A percentile compares a stretch with the other conserved stretches of the same genome.
These are phyloP conservation scores for Geotrypetes seraphini DNA, from an alignment of 2,797 vertebrate species.

Conservation along the genomic window DNA sequence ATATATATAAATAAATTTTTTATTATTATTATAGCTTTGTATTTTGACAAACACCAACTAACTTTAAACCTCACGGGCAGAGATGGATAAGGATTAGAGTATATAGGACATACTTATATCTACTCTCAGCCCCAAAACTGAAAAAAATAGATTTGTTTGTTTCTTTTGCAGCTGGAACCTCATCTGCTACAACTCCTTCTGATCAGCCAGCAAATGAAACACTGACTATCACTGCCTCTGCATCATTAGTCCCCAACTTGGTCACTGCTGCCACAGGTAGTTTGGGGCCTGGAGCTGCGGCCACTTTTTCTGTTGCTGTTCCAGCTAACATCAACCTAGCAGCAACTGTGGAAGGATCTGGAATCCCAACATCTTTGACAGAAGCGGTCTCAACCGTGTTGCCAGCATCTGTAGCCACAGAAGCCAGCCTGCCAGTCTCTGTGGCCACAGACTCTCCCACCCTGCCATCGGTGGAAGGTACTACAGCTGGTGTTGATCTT, in stretches of 20 bases:
- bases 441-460: slow-evolving; percentile 3
- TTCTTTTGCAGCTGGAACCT: not conserved
- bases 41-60: too few species aligned
- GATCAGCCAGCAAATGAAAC: slow-evolving; percentile 7
- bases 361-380: slow-evolving; percentile 1
- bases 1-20: too few species aligned
- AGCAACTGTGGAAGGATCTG: rapidly evolving
- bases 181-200: too few species aligned
- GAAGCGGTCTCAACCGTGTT: not conserved
- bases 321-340: not conserved
- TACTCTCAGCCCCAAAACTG: too few species aligned
- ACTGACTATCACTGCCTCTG: slow-evolving; percentile 1
- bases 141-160: too few species aligned
- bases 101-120: too few species aligned
- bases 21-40: too few species aligned
- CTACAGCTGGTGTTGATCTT: too few species aligned
- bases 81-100: too few species aligned
- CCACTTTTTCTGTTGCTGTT: not conserved
- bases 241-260: slow-evolving; percentile 12
- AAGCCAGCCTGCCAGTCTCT: too few species aligned
- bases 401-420: slow-evolving; percentile 18
- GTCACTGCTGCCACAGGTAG: slow-evolving; percentile 14
- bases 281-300: not conserved
- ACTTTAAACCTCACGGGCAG: too few species aligned
- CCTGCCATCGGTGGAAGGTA: slow-evolving; percentile 1